Conservation (phyloP, 1,140 invertebrate species). For the Radopholus similis region DNA sequence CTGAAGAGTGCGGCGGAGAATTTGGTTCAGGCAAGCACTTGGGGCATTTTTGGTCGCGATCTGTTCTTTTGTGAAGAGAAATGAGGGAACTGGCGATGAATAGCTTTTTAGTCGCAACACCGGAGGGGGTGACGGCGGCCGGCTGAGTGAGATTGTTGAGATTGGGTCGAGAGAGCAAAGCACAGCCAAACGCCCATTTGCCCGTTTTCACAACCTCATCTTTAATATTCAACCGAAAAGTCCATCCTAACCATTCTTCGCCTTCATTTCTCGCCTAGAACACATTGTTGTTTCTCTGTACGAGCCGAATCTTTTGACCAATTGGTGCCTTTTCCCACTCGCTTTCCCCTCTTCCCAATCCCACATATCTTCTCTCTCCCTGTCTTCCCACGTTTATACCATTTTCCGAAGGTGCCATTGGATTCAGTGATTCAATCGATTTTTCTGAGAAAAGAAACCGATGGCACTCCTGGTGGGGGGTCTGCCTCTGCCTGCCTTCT, state of each 20-base stretch:
- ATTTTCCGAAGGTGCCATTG: background rate
- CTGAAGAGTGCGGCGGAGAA: slow-evolving; percentile 83
- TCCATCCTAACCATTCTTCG: background rate
- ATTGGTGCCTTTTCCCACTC: background rate
- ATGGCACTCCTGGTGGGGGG: no score
- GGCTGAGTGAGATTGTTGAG: background rate
- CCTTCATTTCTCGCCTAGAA: background rate
- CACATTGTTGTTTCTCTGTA: no score
- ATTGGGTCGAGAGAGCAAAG: background rate
- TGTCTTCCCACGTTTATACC: background rate
- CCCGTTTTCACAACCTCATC: background rate
- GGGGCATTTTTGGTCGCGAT: background rate
- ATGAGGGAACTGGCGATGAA: background rate
- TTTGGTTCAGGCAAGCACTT: slow-evolving; percentile 72
- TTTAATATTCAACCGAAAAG: background rate
- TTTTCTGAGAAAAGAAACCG: background rate
- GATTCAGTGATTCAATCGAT: background rate
- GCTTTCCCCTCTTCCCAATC: background rate
- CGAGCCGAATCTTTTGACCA: no score
- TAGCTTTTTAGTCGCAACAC: background rate
- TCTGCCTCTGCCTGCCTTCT: no score
- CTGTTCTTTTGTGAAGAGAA: background rate
- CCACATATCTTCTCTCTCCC: background rate
- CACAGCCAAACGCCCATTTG: no score
- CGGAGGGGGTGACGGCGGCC: slow-evolving; percentile 1